Conservation (phyloP, 2,888 invertebrate genomes). For the Schizotus pectinicornis region DNA sequence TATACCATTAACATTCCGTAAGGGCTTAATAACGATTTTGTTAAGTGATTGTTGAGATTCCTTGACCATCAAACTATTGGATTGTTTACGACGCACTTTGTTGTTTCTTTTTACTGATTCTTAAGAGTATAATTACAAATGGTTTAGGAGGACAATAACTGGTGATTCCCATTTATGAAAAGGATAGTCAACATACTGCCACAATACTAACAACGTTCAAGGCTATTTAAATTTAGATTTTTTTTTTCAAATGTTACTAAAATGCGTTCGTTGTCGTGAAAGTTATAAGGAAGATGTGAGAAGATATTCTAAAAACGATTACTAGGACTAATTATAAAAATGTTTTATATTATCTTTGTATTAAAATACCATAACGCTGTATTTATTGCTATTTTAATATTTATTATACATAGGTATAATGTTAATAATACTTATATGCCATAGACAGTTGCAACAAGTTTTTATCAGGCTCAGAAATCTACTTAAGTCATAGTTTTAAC, state of each 20-base stretch:
- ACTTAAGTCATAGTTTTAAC: too few species aligned
- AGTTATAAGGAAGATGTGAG: constrained; percentile 21
- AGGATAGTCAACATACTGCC: constrained; percentile 35
- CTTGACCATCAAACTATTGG: constrained; percentile 37
- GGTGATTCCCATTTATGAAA: constrained; percentile 38
- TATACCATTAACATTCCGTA: background rate
- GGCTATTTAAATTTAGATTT: constrained; percentile 11
- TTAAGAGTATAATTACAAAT: constrained; percentile 18
- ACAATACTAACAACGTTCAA: constrained; percentile 25
- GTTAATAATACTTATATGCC: background rate
- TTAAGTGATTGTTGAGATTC: constrained; percentile 40
- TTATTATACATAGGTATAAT: constrained; percentile 14
- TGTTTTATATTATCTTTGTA: constrained; percentile 40
- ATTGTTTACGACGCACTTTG: constrained; percentile 42
- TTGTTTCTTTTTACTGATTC: constrained; percentile 24
- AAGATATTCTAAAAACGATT: constrained; percentile 38
- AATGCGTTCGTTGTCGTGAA: constrained; percentile 13
- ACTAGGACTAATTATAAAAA: constrained; percentile 22
- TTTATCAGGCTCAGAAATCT: background rate
- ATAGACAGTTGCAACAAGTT: constrained; percentile 3
- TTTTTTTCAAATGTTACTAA: constrained; percentile 5
- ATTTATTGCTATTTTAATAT: constrained; percentile 47
- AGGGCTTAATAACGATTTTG: constrained; percentile 29
- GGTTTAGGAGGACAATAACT: constrained; percentile 54
- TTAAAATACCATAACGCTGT: constrained; percentile 44